Evolutionary conservation across 1,140 invertebrate species (phyloP), one percentile per base, ranked within the genome.

Genomic region (Belonocnema kinseyi): DNA sequence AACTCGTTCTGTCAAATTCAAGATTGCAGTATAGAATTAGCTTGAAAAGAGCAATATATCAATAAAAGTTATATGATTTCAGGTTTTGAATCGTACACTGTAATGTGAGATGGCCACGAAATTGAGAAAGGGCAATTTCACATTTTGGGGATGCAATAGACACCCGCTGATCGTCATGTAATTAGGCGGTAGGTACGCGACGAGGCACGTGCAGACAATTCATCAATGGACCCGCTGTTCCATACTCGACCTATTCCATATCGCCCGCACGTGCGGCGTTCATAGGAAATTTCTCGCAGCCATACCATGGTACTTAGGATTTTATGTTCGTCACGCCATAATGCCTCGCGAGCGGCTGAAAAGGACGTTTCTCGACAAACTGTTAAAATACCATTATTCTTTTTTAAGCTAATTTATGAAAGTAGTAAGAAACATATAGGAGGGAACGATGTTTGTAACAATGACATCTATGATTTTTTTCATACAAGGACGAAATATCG

Each of bases 141-240:
- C 81, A 86, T 89, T 89, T 90, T 85, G 84, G 79, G 83, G 83
- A 80, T 81, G 85, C 83, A 85, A 87, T 86, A 86, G 88, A 87
- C 86, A 89, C 88, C 87, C 86, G 88, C 87, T 88, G 89, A 91
- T 91, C 87, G 88, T 88, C 88, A 87, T 89, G 89, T 91, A 91
- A 91, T 91, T 91, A 91, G 90, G 88, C 85, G 81, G 85, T 87
- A 85, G 81, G 86, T 88, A 86, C 86, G 86, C 85, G 85, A 85
- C 79, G 82, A 86, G 90, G 77, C 90, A 91, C 90, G 90, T 91
- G 90, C 88, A 80, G 86, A 87, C 90, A 85, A 91, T 91, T 91
- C 88, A 91, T 91, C 90, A 91, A 89, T 89, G 86, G 87, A 83
- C 82, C 84, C 86, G 79, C 82, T 81, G 79, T 81, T 81, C 17